Evolutionary conservation across 2,888 invertebrate species (phyloP).

Genomic region (Plutella xylostella): DNA sequence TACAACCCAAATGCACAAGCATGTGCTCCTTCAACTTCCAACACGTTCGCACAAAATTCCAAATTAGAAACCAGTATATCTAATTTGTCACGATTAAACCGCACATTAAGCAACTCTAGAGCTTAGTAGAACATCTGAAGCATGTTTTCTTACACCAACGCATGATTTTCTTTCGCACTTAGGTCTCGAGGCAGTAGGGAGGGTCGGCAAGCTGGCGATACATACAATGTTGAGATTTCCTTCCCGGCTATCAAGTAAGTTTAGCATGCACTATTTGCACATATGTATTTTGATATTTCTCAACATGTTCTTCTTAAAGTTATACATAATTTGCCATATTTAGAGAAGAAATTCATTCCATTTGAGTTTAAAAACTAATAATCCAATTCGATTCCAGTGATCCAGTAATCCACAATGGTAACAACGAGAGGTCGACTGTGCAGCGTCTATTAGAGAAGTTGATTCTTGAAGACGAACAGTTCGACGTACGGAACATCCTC

Average conservation of each 20-base stretch:
- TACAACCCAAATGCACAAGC: too few relatives aligned
- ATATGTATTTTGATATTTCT: too few relatives aligned
- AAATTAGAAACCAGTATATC: too few relatives aligned
- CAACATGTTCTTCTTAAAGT: too few relatives aligned
- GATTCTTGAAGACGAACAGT: constrained; percentile 93
- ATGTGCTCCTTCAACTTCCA: too few relatives aligned
- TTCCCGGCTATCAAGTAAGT: constrained; percentile 94
- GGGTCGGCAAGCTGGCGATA: constrained; percentile 88
- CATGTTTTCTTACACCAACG: constrained; percentile 61
- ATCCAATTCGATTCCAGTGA: too few relatives aligned
- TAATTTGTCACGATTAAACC: too few relatives aligned
- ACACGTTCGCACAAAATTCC: too few relatives aligned
- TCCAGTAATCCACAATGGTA: constrained; percentile 88
- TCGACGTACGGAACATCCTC: constrained; percentile 91
- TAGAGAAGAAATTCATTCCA: too few relatives aligned
- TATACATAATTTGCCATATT: too few relatives aligned
- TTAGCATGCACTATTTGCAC: constrained; percentile 31
- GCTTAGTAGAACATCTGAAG: constrained; percentile 18
- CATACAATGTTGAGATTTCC: constrained; percentile 91
- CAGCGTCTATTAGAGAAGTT: constrained; percentile 87
- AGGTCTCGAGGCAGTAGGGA: constrained; percentile 79
- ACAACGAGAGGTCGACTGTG: constrained; percentile 88
- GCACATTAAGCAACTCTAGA: constrained; percentile 10
- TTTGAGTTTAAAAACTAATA: too few relatives aligned
- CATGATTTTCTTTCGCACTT: constrained; percentile 70